Evolutionary conservation across 2,113 vertebrate genomes (phyloP).

Genomic region (Pomatostomus ruficeps): DNA sequence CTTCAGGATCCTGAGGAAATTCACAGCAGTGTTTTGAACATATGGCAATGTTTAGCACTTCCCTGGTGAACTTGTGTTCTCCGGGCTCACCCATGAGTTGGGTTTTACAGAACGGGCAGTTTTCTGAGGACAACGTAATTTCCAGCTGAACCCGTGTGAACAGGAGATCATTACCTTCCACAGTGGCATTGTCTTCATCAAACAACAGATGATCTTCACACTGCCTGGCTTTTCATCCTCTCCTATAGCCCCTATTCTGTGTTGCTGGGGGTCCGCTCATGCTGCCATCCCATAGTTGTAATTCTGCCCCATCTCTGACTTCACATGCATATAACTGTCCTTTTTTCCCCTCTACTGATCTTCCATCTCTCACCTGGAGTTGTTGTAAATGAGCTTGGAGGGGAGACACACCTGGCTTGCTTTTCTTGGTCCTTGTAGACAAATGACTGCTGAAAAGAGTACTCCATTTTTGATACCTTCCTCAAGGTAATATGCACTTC

Average conservation of each 20-base stretch:
- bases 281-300: neutral
- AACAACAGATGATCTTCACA: neutral
- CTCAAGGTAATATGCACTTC: neutral
- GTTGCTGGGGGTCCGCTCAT: neutral
- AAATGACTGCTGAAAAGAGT: neutral
- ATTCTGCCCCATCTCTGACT: neutral
- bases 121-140: neutral
- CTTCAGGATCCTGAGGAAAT: neutral
- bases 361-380: neutral
- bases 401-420: neutral
- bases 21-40: neutral
- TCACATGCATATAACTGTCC: neutral
- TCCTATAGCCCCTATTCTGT: fast-evolving
- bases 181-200: neutral
- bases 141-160: neutral
- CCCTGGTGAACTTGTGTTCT: neutral
- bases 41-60: neutral
- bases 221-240: neutral
- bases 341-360: neutral
- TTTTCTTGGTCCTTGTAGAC: neutral
- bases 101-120: neutral
- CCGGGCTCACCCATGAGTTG: neutral
- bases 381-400: neutral
- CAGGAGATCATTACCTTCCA: neutral
- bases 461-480: neutral